Conservation (phyloP, 2,888 invertebrate genomes). For the Idaea biselata region DNA sequence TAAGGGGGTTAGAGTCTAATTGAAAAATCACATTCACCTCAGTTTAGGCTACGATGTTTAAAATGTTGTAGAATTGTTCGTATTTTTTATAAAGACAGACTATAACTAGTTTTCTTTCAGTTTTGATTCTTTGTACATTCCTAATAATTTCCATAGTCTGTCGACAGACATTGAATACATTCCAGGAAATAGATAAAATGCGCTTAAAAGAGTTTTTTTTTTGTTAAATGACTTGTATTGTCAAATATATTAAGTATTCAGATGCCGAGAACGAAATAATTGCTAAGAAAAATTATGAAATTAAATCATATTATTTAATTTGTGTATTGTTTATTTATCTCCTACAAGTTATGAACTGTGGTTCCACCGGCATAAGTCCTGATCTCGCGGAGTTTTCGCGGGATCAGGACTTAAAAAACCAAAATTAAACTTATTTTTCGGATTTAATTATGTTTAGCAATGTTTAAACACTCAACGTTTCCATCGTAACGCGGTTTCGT, state of each 20-base stretch:
- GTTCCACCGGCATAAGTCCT: not conserved
- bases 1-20: too few species aligned
- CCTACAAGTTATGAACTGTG: slow-evolving; percentile 3
- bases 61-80: not conserved
- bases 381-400: not conserved
- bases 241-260: slow-evolving; percentile 73
- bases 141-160: slow-evolving; percentile 41
- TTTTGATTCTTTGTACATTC: slow-evolving; percentile 47
- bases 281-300: slow-evolving; percentile 80
- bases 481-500: too few species aligned
- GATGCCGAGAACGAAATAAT: slow-evolving; percentile 78
- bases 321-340: slow-evolving; percentile 51
- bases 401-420: too few species aligned
- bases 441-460: too few species aligned
- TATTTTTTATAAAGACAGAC: not conserved
- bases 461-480: too few species aligned
- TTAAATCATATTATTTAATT: slow-evolving; percentile 81
- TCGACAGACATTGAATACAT: slow-evolving; percentile 57
- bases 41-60: not conserved
- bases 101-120: not conserved
- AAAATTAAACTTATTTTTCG: too few species aligned
- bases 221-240: slow-evolving; percentile 61
- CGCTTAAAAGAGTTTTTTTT: slow-evolving; percentile 70
- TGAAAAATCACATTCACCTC: not conserved
- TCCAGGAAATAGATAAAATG: slow-evolving; percentile 66